Evolutionary conservation across 2,888 invertebrate species (phyloP).

Genomic region (Latrodectus elegans): DNA sequence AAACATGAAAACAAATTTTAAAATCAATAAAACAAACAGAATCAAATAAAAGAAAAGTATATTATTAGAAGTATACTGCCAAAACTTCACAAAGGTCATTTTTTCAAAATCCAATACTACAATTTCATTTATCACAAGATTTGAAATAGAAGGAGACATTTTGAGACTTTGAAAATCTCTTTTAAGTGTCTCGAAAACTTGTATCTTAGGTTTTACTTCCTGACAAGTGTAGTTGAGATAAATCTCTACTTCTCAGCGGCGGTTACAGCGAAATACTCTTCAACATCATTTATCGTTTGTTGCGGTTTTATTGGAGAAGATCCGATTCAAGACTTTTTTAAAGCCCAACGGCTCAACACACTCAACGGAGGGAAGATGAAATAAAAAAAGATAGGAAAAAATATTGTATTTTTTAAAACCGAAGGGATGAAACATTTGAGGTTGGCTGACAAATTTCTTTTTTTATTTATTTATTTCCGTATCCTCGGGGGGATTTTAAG

Average conservation of each 20-base stretch:
- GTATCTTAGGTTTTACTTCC: constrained; percentile 64
- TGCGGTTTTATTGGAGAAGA: constrained; percentile 67
- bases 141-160: constrained; percentile 55
- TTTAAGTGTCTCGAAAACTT: constrained; percentile 62
- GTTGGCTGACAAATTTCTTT: constrained; percentile 62
- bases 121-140: constrained; percentile 42
- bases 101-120: constrained; percentile 18
- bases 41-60: not conserved
- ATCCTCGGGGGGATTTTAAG: not conserved
- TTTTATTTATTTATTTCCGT: constrained; percentile 33
- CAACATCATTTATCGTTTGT: constrained; percentile 69
- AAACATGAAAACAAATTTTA: too few relatives aligned
- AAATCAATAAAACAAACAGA: too few relatives aligned
- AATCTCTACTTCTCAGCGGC: constrained; percentile 62
- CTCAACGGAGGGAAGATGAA: constrained; percentile 27
- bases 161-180: constrained; percentile 67
- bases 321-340: constrained; percentile 64
- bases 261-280: constrained; percentile 67
- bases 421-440: constrained; percentile 66
- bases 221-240: constrained; percentile 69
- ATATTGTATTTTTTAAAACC: constrained; percentile 66
- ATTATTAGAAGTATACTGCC: not conserved
- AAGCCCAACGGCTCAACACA: constrained; percentile 53
- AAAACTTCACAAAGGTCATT: not conserved
- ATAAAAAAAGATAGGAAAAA: constrained; percentile 49